phyloP scores from a whole-genome alignment of 1,140 invertebrate genomes.

The Bombyx mandarina region DNA sequence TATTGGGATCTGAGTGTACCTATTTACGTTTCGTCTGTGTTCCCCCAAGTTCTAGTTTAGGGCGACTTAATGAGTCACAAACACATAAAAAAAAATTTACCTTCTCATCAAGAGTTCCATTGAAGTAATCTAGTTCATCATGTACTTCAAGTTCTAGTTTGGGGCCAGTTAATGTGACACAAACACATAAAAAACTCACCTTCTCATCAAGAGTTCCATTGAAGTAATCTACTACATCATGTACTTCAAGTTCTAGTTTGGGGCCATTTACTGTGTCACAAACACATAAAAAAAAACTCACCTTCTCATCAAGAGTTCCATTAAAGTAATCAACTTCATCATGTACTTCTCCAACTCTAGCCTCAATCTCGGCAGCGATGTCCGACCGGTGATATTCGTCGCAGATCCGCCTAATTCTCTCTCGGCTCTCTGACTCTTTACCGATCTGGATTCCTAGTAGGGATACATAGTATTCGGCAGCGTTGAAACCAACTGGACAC shows the following conservation, averaged over 20 bases:
- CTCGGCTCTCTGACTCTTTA: conserved; percentile 63
- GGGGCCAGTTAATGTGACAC: too few species aligned
- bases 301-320: conserved; percentile 47
- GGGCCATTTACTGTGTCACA: too few species aligned
- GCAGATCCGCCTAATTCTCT: conserved; percentile 71
- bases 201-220: conserved; percentile 46
- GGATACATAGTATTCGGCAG: conserved; percentile 80
- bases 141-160: conserved; percentile 26
- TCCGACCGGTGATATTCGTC: conserved; percentile 68
- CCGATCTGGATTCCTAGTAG: conserved; percentile 73
- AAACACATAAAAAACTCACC: conserved; percentile 17
- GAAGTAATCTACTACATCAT: conserved; percentile 53
- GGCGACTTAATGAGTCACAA: too few species aligned
- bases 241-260: conserved; percentile 23
- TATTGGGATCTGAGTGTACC: too few species aligned
- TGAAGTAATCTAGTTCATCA: conserved; percentile 54
- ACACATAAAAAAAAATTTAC: conserved; percentile 14
- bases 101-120: conserved; percentile 45
- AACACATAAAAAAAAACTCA: conserved; percentile 10
- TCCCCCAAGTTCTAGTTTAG: conserved; percentile 1
- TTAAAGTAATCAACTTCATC: conserved; percentile 56
- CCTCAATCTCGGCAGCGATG: conserved; percentile 43
- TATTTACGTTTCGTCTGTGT: too few species aligned
- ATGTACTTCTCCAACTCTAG: conserved; percentile 42
- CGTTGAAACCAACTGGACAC: conserved; percentile 79